Conservation (phyloP, 2,888 invertebrate species). For the Drosophila testacea region DNA sequence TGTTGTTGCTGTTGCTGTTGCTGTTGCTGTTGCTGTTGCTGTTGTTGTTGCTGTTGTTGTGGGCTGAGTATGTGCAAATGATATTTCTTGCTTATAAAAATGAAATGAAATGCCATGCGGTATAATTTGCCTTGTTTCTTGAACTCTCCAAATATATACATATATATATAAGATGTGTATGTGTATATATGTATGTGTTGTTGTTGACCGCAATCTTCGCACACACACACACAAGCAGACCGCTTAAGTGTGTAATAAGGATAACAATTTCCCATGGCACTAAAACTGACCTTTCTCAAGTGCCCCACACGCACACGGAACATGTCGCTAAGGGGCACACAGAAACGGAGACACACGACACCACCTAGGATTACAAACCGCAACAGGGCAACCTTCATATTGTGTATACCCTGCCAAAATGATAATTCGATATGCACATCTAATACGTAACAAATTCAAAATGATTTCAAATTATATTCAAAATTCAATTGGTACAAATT, state of each 20-base stretch:
- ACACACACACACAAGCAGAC: slow-evolving; percentile 18
- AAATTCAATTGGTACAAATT: not conserved
- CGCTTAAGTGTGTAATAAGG: slow-evolving; percentile 66
- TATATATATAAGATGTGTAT: not conserved
- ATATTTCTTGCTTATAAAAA: slow-evolving; percentile 42
- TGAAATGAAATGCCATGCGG: slow-evolving; percentile 46
- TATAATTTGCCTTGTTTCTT: slow-evolving; percentile 44
- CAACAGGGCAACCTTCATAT: slow-evolving; percentile 19
- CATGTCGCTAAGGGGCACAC: slow-evolving; percentile 22
- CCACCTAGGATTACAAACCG: slow-evolving; percentile 16
- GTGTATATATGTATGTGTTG: slow-evolving; percentile 14
- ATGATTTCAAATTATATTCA: not conserved
- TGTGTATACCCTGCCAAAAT: slow-evolving; percentile 3
- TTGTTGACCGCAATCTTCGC: slow-evolving; percentile 29
- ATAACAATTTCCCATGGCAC: slow-evolving; percentile 74
- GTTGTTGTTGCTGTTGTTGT: slow-evolving; percentile 6
- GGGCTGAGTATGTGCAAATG: slow-evolving; percentile 37
- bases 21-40: slow-evolving; percentile 9
- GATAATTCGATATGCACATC: not conserved
- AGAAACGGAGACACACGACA: slow-evolving; percentile 22
- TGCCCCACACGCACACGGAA: slow-evolving; percentile 41
- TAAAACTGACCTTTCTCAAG: slow-evolving; percentile 80
- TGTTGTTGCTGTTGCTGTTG: slow-evolving; percentile 5
- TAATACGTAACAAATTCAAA: not conserved
- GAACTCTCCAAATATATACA: slow-evolving; percentile 19